A percentile compares a stretch with the other conserved stretches of the same genome.
phyloP scores from a whole-genome alignment of 2,888 invertebrate genomes.

The Eueremaeus valkanovi region DNA sequence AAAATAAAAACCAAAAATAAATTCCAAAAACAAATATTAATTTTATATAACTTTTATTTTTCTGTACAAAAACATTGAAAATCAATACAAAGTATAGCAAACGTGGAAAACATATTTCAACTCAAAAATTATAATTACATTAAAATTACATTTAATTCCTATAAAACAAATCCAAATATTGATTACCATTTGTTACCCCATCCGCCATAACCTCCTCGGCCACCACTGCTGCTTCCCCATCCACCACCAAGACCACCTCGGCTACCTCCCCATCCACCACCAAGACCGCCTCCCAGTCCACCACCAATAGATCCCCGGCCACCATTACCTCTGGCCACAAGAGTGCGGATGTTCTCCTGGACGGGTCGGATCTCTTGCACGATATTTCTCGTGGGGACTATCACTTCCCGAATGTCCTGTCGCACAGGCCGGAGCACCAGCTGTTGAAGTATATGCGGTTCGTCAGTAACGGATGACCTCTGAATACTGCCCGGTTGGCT shows the following conservation, averaged over 20 bases:
- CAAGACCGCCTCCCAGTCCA: not conserved
- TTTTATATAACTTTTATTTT: too few species aligned
- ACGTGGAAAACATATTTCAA: not conserved
- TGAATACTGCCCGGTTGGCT: not conserved
- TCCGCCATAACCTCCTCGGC: not conserved
- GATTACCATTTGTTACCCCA: not conserved
- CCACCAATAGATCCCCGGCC: not conserved
- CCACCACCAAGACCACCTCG: not conserved
- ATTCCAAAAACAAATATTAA: too few species aligned
- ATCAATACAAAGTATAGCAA: not conserved
- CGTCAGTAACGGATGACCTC: not conserved
- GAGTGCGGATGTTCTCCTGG: not conserved
- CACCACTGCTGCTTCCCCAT: not conserved
- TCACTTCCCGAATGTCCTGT: not conserved
- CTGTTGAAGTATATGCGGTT: not conserved
- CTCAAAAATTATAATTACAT: not conserved
- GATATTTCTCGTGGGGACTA: not conserved
- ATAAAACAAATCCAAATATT: not conserved
- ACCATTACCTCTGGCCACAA: not conserved
- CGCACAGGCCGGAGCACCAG: not conserved
- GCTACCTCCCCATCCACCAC: not conserved
- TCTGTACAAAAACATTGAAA: too few species aligned
- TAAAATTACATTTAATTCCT: not conserved
- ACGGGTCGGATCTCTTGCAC: conserved; percentile 15
- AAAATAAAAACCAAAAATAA: too few species aligned